Evolutionary conservation across 2,888 invertebrate genomes (phyloP), one percentile per base, ranked within the genome.

Genomic region (Drosophila dives): DNA sequence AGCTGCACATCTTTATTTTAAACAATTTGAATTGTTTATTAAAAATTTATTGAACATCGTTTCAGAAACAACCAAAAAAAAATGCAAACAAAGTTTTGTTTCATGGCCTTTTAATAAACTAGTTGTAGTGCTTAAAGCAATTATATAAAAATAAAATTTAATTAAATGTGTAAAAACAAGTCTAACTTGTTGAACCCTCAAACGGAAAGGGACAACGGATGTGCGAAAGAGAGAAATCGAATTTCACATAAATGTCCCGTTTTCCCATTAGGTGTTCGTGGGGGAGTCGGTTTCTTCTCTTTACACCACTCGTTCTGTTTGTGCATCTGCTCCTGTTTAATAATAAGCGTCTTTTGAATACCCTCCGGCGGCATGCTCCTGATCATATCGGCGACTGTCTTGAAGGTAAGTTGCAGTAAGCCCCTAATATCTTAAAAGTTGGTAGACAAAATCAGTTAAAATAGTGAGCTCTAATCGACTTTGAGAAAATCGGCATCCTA

Each of bases 291-390:
- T 69, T 81, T 88, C 64, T 85, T 89, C 68, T 89, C 86, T 72
- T 85, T 86, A 48, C 85, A 88, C 89, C 85, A 85, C 45, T 85
- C 89, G 68, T 89, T 89, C 73, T 85, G 86, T 70, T 85, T 85
- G 69, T 89, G 85, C 38, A 89, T 84, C 59, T 89, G 86, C 63
- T 85, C 89, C 77, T 86, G 83, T 33, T 85, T 85, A 32, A 85
- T 85, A 68, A 89, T 85, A 33, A n/a, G n/a, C n/a, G n/a, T n/a
- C n/a, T n/a, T n/a, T n/a, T n/a, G n/a, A n/a, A n/a, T n/a, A n/a
- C n/a, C n/a, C n/a, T n/a, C n/a, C n/a, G n/a, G n/a, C n/a, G n/a
- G n/a, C n/a, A n/a, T n/a, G n/a, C n/a, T n/a, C n/a, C n/a, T n/a
- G n/a, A n/a, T n/a, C n/a, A n/a, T n/a, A n/a, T n/a, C n/a, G n/a